Evolutionary conservation across 1,140 invertebrate genomes (phyloP).

Genomic region (Megalonaias nervosa): DNA sequence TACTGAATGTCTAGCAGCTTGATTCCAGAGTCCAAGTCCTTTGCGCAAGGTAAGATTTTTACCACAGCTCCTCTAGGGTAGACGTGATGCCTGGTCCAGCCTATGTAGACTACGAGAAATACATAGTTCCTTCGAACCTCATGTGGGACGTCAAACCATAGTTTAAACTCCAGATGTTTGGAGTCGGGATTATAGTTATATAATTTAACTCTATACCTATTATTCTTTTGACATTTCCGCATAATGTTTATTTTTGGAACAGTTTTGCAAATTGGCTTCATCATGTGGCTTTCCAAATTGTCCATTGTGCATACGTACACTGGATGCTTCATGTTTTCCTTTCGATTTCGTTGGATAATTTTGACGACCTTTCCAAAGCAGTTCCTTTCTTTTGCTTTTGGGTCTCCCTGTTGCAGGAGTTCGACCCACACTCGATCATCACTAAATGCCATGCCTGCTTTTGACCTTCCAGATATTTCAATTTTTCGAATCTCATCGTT

Average conservation of each 20-base stretch:
- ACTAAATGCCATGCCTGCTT: slow-evolving; percentile 56
- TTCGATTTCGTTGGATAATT: slow-evolving; percentile 38
- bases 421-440: slow-evolving; percentile 64
- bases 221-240: slow-evolving; percentile 20
- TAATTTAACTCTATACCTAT: slow-evolving; percentile 20
- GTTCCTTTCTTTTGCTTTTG: slow-evolving; percentile 12
- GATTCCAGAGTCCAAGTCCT: slow-evolving; percentile 13
- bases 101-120: slow-evolving; percentile 19
- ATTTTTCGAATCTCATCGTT: slow-evolving; percentile 37
- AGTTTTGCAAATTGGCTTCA: slow-evolving; percentile 59
- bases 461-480: slow-evolving; percentile 55
- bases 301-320: slow-evolving; percentile 59
- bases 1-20: slow-evolving; percentile 18
- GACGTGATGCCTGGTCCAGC: slow-evolving; percentile 19
- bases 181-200: slow-evolving; percentile 21
- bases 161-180: slow-evolving; percentile 1
- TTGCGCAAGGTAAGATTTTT: slow-evolving; percentile 13
- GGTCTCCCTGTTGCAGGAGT: slow-evolving; percentile 34
- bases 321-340: slow-evolving; percentile 38
- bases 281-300: slow-evolving; percentile 45
- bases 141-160: slow-evolving; percentile 14
- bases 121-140: slow-evolving; percentile 10
- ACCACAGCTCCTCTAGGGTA: slow-evolving; percentile 31
- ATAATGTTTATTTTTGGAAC: slow-evolving; percentile 54
- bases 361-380: slow-evolving; percentile 53